Evolutionary conservation across 2,797 vertebrate species (phyloP).

Genomic region (Bovichtus variegatus): DNA sequence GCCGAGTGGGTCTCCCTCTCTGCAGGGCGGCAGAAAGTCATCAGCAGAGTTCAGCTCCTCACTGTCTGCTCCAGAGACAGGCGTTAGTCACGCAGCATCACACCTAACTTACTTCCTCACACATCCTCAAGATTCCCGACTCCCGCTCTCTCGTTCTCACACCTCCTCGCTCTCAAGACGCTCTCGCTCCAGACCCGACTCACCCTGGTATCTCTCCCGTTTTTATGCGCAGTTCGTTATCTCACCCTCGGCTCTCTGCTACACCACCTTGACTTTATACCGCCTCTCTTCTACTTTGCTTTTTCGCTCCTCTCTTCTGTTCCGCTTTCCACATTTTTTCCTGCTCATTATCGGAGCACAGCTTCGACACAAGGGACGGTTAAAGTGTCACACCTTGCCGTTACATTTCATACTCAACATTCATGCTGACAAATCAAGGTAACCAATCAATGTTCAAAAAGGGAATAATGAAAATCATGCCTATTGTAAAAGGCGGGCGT

Average conservation of each 20-base stretch:
- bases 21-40: conserved; percentile 75
- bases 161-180: conserved; percentile 45
- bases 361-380: conserved; percentile 40
- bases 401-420: conserved; percentile 48
- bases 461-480: conserved; percentile 43
- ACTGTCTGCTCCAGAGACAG: conserved; percentile 62
- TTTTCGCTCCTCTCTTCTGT: conserved; percentile 6
- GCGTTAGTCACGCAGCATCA: conserved; percentile 75
- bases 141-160: conserved; percentile 63
- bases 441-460: conserved; percentile 39
- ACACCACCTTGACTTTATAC: conserved; percentile 39
- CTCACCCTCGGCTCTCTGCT: conserved; percentile 32
- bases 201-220: conserved; percentile 2
- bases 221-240: conserved; percentile 26
- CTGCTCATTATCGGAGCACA: conserved; percentile 63
- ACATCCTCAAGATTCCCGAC: conserved; percentile 60
- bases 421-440: conserved; percentile 58
- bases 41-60: conserved; percentile 73
- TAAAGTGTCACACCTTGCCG: conserved; percentile 65
- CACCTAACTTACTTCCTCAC: conserved; percentile 73
- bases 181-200: conserved; percentile 39
- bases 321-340: conserved; percentile 23
- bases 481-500: conserved; percentile 14
- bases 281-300: conserved; percentile 9
- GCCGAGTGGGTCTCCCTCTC: conserved; percentile 72